Evolutionary conservation across 2,113 vertebrate genomes (phyloP).

Genomic region (Campylomormyrus tamandua): DNA sequence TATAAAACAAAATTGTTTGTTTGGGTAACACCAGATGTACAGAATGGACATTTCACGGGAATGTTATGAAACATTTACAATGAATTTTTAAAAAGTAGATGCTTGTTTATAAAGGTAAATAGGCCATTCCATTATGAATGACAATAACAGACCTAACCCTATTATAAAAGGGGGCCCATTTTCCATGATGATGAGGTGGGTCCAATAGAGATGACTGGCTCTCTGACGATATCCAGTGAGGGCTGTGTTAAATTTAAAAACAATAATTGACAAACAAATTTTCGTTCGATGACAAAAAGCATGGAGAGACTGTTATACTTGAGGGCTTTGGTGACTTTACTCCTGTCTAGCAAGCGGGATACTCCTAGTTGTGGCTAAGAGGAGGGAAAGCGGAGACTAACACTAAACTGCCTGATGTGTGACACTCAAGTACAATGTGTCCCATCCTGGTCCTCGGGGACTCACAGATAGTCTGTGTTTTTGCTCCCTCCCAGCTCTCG

Average conservation of each 20-base stretch:
- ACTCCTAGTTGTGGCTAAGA: not conserved
- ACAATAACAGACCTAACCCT: not conserved
- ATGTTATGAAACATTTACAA: not conserved
- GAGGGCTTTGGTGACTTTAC: not conserved
- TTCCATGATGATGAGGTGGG: not conserved
- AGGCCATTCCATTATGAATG: not conserved
- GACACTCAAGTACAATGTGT: not conserved
- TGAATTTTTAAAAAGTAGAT: not conserved
- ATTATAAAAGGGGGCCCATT: not conserved
- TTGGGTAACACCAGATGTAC: not conserved
- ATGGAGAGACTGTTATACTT: not conserved
- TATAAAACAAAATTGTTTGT: not conserved
- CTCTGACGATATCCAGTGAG: not conserved
- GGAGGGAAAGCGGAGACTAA: not conserved
- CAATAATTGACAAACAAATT: not conserved
- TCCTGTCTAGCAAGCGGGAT: not conserved
- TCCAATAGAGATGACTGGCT: not conserved
- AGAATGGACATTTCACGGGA: not conserved
- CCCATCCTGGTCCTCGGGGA: too few relatives aligned
- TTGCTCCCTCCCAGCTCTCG: too few relatives aligned
- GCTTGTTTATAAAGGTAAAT: not conserved
- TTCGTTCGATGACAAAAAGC: not conserved
- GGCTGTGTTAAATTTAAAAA: not conserved
- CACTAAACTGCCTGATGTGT: not conserved
- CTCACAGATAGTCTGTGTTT: too few relatives aligned